A percentile compares a stretch with the other conserved stretches of the same genome.
Conservation (phyloP, 1,140 invertebrate genomes). For the Notospermus geniculatus region DNA sequence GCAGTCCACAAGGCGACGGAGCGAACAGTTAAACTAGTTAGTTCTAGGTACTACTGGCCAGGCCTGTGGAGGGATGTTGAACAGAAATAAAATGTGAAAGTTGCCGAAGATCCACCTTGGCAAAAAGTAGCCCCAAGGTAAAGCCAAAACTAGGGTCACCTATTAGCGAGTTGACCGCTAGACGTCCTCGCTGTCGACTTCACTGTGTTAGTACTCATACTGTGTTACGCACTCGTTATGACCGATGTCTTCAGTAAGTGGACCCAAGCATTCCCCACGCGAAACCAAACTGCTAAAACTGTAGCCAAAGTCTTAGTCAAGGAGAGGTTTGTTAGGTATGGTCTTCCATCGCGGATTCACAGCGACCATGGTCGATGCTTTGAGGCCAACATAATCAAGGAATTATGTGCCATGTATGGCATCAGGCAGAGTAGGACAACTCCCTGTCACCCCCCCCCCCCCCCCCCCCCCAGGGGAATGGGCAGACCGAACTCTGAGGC, state of each 20-base stretch:
- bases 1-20: conserved; percentile 21
- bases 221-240: conserved; percentile 26
- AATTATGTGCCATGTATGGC: conserved; percentile 17
- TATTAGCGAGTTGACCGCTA: conserved; percentile 20
- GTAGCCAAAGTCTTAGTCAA: conserved; percentile 22
- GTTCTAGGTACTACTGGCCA: conserved; percentile 21
- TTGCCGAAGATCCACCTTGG: conserved; percentile 20
- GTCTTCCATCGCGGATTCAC: conserved; percentile 21
- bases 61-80: too few species aligned
- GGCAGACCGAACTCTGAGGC: conserved; percentile 17
- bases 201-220: conserved; percentile 14
- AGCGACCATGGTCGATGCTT: conserved; percentile 22
- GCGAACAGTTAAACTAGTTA: conserved; percentile 18
- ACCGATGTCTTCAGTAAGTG: conserved; percentile 29
- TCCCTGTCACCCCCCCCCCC: conserved; percentile 31
- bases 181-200: conserved; percentile 25
- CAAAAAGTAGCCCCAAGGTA: conserved; percentile 13
- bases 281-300: conserved; percentile 19
- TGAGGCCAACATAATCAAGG: conserved; percentile 17
- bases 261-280: conserved; percentile 22
- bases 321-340: conserved; percentile 20
- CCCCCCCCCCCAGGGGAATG: conserved; percentile 25
- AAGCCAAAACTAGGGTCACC: conserved; percentile 4
- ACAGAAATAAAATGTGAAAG: not conserved
- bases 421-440: conserved; percentile 21